phyloP scores from a whole-genome alignment of 2,888 invertebrate species.

The Pristionchus arcanus region DNA sequence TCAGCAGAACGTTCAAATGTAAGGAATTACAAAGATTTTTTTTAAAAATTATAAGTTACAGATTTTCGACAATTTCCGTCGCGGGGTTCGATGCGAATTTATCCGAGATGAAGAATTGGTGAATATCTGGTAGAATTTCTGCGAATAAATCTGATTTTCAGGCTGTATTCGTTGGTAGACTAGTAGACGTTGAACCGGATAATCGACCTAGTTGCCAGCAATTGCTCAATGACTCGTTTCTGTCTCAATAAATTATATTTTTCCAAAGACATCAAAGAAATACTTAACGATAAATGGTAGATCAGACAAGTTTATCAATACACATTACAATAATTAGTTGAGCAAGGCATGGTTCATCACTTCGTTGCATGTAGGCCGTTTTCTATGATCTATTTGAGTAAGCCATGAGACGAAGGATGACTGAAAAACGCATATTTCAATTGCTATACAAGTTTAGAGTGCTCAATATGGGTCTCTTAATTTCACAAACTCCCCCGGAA shows the following conservation, averaged over 20 bases:
- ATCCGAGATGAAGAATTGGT: not conserved
- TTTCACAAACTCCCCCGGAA: no score
- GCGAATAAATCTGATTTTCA: not conserved
- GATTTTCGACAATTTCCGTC: not conserved
- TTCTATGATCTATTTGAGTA: not conserved
- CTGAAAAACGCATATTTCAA: not conserved
- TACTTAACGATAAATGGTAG: no score
- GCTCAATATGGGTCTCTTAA: no score
- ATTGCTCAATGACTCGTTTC: not conserved
- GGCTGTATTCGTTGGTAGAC: not conserved
- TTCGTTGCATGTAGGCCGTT: not conserved
- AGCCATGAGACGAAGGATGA: not conserved
- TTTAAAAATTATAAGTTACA: not conserved
- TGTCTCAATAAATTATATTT: not conserved
- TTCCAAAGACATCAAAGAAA: no score
- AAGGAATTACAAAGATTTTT: not conserved
- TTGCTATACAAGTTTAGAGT: no score
- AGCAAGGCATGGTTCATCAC: not conserved
- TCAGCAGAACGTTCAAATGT: not conserved
- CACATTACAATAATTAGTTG: no score
- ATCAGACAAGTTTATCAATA: no score
- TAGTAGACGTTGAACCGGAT: not conserved
- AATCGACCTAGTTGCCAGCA: not conserved
- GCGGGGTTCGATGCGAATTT: not conserved
- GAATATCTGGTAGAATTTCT: not conserved